Base-by-base conservation (phyloP, 2,797 vertebrate genomes). In the Morus bassanus region DNA sequence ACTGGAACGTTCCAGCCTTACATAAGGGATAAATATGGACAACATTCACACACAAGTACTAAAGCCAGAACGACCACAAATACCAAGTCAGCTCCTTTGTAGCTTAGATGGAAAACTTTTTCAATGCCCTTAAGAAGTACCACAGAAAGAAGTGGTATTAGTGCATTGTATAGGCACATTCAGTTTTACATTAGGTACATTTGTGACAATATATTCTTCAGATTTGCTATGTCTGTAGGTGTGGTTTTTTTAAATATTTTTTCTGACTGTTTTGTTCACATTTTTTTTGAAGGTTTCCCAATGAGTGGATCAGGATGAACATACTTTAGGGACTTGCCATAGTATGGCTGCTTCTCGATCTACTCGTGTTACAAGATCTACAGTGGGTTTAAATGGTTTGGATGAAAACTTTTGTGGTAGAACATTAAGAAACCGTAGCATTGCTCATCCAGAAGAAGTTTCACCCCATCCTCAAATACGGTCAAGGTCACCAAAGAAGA, bases 291-390 rank as follows among this genome's bases (percentile, higher is more conserved):
- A 98, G 98, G 98, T 98, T 98, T 98, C 98, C 98, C 98, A 98
- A 98, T 99, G 99, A 99, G 98, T 97, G 99, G 99, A 98, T 98
- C 99, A 99, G 96, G 98, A 99, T 99, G 99, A 99, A 97, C 98
- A 97, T 98, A 98, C 98, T 98, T 98, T 99, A 99, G 99, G 99
- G 98, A 98, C 98, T 98, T 98, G 98, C 99, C 99, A 98, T 99
- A 99, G 99, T 98, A 99, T 99, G 99, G 99, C 99, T 99, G 98
- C 99, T 98, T 99, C 99, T 98, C 99, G 99, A 98, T 99, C 99
- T 98, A 99, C 99, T 98, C 99, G 99, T 93, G 99, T 99, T 98
- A 99, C 99, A 99, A 99, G 99, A 99, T 99, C 99, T 98, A 99
- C 99, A 98, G 99, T 99, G 98, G 99, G 99, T 97, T 99, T 99